Conservation (phyloP, 2,113 vertebrate species). For the cattle (Bos taurus) region DNA sequence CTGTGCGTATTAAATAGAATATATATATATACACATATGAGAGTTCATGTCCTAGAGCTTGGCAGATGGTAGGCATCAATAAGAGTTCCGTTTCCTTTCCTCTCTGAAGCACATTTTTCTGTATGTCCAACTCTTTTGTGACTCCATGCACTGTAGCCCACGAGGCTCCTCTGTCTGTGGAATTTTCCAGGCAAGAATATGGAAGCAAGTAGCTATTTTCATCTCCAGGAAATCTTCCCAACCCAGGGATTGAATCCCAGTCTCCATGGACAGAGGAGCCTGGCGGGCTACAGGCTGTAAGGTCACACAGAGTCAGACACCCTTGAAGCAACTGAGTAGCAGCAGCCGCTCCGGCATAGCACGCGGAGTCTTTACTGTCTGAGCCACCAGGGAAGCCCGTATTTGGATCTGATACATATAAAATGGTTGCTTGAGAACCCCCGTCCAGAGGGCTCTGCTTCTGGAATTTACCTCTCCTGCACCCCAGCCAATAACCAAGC, state of each 20-base stretch:
- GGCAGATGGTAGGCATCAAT: not conserved
- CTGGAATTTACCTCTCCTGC: not conserved
- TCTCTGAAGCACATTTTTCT: not conserved
- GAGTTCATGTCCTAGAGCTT: not conserved
- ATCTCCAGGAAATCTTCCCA: not conserved
- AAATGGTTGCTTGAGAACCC: not conserved
- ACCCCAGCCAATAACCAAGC: not conserved
- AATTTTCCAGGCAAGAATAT: not conserved
- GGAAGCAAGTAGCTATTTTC: not conserved
- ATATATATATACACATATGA: not conserved
- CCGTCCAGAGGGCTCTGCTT: not conserved
- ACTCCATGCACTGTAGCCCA: not conserved
- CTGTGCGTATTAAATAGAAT: not conserved
- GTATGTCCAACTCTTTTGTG: not conserved
- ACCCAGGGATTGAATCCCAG: not conserved
- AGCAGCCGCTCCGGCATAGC: not conserved
- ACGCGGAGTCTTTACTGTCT: not conserved
- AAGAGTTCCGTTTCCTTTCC: not conserved
- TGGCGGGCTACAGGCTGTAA: accelerated
- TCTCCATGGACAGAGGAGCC: not conserved
- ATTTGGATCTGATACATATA: not conserved
- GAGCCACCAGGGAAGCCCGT: not conserved
- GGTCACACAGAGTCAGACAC: not conserved
- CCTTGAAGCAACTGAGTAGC: accelerated
- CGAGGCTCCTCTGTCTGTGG: not conserved